These are phyloP conservation scores for Anguilla rostrata DNA, from an alignment of 2,113 vertebrate species.

Conservation along the genomic window DNA sequence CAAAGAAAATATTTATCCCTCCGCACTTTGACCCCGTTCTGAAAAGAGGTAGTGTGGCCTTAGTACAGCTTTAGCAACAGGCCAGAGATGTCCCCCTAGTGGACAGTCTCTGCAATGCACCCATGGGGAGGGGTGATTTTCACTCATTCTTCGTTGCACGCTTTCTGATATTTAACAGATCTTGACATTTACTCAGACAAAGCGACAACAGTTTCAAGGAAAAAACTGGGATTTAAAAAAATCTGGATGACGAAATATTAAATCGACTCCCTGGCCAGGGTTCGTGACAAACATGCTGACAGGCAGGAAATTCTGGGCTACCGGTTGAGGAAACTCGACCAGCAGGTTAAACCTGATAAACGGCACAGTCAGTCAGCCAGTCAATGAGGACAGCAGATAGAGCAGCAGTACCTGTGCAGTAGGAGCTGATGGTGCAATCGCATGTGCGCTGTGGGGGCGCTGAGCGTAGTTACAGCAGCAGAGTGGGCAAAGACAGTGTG, in stretches of 20 bases:
- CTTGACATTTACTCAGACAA: neutral
- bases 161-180: neutral
- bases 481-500: neutral
- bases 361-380: neutral
- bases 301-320: neutral
- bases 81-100: neutral
- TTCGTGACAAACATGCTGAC: neutral
- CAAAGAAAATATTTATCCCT: neutral
- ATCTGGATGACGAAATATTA: neutral
- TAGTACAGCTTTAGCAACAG: neutral
- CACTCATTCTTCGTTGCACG: neutral
- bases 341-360: conserved; percentile 11
- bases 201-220: neutral
- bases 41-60: neutral
- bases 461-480: neutral
- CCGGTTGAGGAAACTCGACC: neutral
- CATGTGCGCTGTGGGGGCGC: neutral
- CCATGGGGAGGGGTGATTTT: neutral
- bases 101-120: neutral
- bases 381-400: neutral
- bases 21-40: neutral
- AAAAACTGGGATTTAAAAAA: neutral
- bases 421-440: neutral
- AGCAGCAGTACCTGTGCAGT: neutral
- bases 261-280: neutral